Conservation (phyloP, 2,888 invertebrate species). For the Heliconius ethilla region DNA sequence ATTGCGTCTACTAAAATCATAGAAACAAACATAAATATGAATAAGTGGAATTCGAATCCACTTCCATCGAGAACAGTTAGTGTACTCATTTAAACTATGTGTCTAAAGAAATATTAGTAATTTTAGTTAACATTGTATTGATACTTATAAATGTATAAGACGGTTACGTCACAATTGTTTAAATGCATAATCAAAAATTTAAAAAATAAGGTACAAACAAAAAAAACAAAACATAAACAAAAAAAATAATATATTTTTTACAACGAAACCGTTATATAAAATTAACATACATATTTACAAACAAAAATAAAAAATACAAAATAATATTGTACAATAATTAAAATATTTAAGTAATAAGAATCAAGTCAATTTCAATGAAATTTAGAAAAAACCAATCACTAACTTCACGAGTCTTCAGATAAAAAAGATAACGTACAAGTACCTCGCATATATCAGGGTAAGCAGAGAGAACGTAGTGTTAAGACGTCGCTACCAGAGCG, state of each 20-base stretch:
- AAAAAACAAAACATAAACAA: slow-evolving; percentile 51
- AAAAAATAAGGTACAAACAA: background rate
- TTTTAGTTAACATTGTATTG: too few species aligned
- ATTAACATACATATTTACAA: slow-evolving; percentile 60
- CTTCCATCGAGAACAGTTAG: background rate
- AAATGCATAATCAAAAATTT: background rate
- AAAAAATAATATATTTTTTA: slow-evolving; percentile 53
- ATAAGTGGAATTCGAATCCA: background rate
- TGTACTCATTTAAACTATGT: too few species aligned
- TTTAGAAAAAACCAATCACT: background rate
- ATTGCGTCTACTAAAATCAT: background rate
- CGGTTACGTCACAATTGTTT: background rate
- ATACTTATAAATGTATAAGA: background rate
- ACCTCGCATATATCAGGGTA: background rate
- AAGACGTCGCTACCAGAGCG: background rate
- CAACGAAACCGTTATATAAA: slow-evolving; percentile 60
- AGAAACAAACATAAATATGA: background rate
- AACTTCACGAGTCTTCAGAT: background rate
- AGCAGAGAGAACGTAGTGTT: background rate
- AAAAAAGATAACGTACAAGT: background rate
- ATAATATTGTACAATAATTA: slow-evolving; percentile 15
- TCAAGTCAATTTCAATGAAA: background rate
- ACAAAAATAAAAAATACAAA: slow-evolving; percentile 34
- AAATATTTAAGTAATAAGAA: slow-evolving; percentile 4
- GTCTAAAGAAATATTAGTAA: too few species aligned